phyloP scores from a whole-genome alignment of 2,797 vertebrate genomes.

The Platyrinchus mystaceus region DNA sequence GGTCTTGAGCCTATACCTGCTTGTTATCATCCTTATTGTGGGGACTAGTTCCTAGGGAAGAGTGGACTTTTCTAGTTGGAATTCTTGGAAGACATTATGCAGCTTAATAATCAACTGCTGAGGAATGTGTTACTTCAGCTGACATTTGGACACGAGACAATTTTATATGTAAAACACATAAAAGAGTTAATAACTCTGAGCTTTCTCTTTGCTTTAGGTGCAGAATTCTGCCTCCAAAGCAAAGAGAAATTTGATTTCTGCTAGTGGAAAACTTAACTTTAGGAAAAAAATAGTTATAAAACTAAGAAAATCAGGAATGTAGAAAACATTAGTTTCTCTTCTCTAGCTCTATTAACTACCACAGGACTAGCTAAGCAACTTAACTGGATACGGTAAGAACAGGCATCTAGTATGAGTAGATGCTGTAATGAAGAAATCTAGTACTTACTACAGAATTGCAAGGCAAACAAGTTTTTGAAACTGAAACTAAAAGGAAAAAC shows the following conservation, averaged over 20 bases:
- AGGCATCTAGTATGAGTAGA: background rate
- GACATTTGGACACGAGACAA: background rate
- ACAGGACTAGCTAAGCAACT: background rate
- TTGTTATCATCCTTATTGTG: background rate
- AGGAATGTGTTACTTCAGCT: background rate
- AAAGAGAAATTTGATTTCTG: background rate
- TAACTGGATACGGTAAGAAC: background rate
- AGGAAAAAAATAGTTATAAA: background rate
- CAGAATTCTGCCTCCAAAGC: background rate
- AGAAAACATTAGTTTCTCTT: background rate
- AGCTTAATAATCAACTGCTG: background rate
- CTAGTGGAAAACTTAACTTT: background rate
- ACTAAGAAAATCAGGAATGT: background rate
- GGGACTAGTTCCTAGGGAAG: background rate
- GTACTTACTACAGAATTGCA: background rate
- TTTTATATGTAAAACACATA: background rate
- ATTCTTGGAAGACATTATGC: background rate
- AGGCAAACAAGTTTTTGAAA: background rate
- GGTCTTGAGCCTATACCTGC: background rate
- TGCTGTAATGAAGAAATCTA: background rate
- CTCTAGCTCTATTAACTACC: background rate
- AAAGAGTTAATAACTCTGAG: background rate
- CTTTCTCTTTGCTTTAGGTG: background rate
- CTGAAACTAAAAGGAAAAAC: background rate
- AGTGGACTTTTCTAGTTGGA: background rate